Evolutionary conservation across 2,888 invertebrate species (phyloP).

Genomic region (Oconnorella tubifera): DNA sequence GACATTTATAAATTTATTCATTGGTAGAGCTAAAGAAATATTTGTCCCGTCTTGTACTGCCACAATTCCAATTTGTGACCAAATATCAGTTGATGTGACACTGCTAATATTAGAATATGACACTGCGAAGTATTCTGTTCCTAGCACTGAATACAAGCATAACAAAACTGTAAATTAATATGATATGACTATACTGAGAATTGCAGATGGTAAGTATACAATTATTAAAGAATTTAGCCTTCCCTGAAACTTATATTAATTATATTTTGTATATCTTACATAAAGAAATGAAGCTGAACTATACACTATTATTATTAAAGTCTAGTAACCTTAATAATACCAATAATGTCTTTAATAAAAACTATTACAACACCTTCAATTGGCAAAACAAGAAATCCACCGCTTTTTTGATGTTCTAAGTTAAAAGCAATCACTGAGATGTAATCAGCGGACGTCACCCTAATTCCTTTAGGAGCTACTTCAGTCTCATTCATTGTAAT

Average conservation of each 20-base stretch:
- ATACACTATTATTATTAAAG: background rate
- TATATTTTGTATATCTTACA: background rate
- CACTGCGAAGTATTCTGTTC: conserved; percentile 1
- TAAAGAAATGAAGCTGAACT: background rate
- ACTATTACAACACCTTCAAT: background rate
- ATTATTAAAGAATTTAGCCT: background rate
- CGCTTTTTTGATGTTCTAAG: background rate
- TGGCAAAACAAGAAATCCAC: background rate
- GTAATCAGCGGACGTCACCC: background rate
- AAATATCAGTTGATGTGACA: background rate
- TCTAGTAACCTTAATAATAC: background rate
- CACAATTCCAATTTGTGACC: background rate
- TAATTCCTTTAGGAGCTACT: background rate
- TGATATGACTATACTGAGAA: no score
- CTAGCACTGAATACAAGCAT: background rate
- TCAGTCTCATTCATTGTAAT: background rate
- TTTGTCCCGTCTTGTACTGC: background rate
- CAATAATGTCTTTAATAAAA: background rate
- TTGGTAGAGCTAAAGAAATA: conserved; percentile 1
- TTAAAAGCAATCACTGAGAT: background rate
- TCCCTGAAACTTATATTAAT: background rate
- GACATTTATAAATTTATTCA: background rate
- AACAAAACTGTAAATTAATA: no score
- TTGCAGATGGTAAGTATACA: background rate
- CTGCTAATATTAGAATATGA: background rate